Conservation (phyloP, 2,888 invertebrate genomes). For the Volucella inanis region DNA sequence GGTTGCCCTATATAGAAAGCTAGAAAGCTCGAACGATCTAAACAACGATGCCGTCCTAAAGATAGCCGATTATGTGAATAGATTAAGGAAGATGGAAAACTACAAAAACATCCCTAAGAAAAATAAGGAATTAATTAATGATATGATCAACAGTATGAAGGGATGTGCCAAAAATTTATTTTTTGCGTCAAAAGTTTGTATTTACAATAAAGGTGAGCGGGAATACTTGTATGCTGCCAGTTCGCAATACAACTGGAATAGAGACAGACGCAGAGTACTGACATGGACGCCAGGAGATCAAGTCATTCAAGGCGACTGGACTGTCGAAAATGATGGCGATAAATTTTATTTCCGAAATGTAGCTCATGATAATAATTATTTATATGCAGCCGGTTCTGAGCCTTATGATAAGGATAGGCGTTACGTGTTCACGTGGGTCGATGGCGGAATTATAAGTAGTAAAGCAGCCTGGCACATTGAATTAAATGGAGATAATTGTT, state of each 20-base stretch:
- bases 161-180: slow-evolving; percentile 12
- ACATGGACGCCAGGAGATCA: slow-evolving; percentile 6
- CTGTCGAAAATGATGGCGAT: background rate
- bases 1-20: slow-evolving; percentile 3
- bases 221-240: slow-evolving; percentile 16
- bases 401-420: background rate
- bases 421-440: slow-evolving; percentile 11
- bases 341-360: slow-evolving; percentile 11
- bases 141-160: slow-evolving; percentile 12
- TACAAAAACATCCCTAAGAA: background rate
- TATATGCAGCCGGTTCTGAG: background rate
- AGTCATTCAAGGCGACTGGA: slow-evolving; percentile 21
- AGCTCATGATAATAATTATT: background rate
- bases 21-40: slow-evolving; percentile 12
- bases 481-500: slow-evolving; percentile 8
- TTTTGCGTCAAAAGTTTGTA: background rate
- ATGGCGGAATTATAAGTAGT: background rate
- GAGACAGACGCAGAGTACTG: slow-evolving; percentile 12
- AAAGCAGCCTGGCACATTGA: background rate
- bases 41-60: slow-evolving; percentile 21
- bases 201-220: slow-evolving; percentile 4
- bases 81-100: background rate
- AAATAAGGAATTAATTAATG: background rate
- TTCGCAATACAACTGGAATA: slow-evolving; percentile 1
- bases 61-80: background rate